Conservation (phyloP, 2,888 invertebrate genomes). For the Dioctria linearis region DNA sequence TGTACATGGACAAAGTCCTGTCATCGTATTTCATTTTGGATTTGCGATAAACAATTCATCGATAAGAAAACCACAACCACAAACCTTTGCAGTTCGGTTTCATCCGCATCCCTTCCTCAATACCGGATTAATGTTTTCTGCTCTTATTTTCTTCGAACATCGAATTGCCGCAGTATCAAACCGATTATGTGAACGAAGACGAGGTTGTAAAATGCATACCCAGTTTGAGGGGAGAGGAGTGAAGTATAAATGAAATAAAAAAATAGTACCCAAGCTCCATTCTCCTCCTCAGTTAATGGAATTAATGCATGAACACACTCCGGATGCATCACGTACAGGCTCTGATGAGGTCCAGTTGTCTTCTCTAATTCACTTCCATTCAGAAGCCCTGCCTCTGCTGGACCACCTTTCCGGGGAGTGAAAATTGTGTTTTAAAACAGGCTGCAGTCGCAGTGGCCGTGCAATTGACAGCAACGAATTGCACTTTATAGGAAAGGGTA, state of each 20-base stretch:
- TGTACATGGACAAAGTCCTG: slow-evolving; percentile 22
- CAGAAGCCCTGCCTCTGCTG: slow-evolving; percentile 8
- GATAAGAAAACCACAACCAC: slow-evolving; percentile 45
- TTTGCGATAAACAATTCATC: slow-evolving; percentile 23
- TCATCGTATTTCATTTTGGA: slow-evolving; percentile 30
- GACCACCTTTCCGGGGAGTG: not conserved
- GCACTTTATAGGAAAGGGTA: slow-evolving; percentile 25
- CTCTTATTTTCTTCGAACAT: too few relatives aligned
- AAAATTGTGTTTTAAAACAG: slow-evolving; percentile 3
- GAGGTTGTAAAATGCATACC: too few relatives aligned
- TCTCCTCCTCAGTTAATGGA: slow-evolving; percentile 27
- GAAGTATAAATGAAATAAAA: not conserved
- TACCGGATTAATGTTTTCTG: too few relatives aligned
- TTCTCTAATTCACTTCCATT: slow-evolving; percentile 42
- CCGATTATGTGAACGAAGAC: too few relatives aligned
- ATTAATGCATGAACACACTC: slow-evolving; percentile 45
- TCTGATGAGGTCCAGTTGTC: slow-evolving; percentile 43
- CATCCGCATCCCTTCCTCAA: not conserved
- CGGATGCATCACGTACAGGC: slow-evolving; percentile 31
- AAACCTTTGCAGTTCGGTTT: not conserved
- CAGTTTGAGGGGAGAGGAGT: not conserved
- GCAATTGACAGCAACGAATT: slow-evolving; percentile 34
- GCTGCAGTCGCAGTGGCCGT: slow-evolving; percentile 10
- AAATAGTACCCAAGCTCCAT: not conserved
- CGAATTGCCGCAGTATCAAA: too few relatives aligned